phyloP scores from a whole-genome alignment of 2,113 vertebrate species.

The Protobothrops flavoviridis region DNA sequence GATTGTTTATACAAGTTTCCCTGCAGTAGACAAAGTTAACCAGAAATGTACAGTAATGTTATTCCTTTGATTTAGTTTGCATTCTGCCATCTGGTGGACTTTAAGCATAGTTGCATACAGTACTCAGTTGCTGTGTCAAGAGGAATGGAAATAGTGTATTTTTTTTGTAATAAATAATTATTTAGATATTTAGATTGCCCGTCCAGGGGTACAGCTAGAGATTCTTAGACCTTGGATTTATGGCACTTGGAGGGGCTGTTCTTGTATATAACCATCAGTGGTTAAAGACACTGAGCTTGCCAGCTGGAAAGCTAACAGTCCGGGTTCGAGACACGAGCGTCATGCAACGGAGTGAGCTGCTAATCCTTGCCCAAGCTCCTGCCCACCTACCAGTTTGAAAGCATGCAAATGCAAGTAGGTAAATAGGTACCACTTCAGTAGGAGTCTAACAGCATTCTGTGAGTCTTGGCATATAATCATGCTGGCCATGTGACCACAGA shows the following conservation, averaged over 20 bases:
- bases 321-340: no score
- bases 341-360: no score
- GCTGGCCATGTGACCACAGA: no score
- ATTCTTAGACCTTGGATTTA: neutral
- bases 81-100: slow-evolving; percentile 8
- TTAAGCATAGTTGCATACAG: neutral
- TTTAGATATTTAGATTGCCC: neutral
- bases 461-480: no score
- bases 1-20: neutral
- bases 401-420: no score
- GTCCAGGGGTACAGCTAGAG: neutral
- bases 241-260: neutral
- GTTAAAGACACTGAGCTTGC: no score
- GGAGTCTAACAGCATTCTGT: no score
- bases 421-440: no score
- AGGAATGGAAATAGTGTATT: neutral
- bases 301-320: no score
- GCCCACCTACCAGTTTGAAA: no score
- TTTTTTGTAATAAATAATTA: neutral
- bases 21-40: neutral
- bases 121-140: neutral
- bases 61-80: neutral
- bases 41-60: neutral
- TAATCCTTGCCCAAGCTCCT: no score
- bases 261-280: neutral